Base-by-base conservation (phyloP, 2,797 vertebrate species). In the Cyprinodon diabolis region DNA sequence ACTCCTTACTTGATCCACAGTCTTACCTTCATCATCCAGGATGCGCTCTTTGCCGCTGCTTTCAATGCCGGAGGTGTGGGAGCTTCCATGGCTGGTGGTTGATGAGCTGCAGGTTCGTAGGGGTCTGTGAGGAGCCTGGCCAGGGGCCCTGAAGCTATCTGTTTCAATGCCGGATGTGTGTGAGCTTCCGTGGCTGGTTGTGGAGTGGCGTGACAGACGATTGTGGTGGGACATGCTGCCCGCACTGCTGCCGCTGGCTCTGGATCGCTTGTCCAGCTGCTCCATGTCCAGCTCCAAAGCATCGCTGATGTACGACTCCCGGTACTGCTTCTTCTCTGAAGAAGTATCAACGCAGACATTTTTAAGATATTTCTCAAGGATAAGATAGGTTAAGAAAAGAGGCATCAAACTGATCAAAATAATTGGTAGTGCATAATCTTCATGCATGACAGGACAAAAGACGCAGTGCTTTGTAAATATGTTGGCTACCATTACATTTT, bases 271-370 rank as follows among this genome's bases (percentile, higher is more conserved):
- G 86, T 99, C 97, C 90, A 99, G 92, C 57, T 97, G 96, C 23
- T 99, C 98, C 95, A 99, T 96, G 91, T 99, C 97, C 52, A 98
- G 95, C 55, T 99, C 98, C 17, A 99, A 94, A n/a, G 96, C 97
- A 66, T 99, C 97, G 0, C 97, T 99, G 94, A 99, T 99, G 91
- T 99, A 99, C 0, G 98, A 99, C 84, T 99, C 98, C 0, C 98
- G 93, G 93, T 99, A 99, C 90, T 99, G 98, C 91, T 99, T 99
- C 94, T 99, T 99, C 86, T 99, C 98, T 99, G 93, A 0, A 17
- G 47, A 15, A 67, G 54, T n/a, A 69, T 56, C 40, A 15, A 66
- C 30, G 84, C 0, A 0, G 15, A 17, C 21, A 6, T 14, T 6
- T 17, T 19, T 19, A 4, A 6, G 19, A 30, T 52, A 52, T 6